Conservation (phyloP, 2,113 vertebrate species). For the Brachyhypopomus gauderio region DNA sequence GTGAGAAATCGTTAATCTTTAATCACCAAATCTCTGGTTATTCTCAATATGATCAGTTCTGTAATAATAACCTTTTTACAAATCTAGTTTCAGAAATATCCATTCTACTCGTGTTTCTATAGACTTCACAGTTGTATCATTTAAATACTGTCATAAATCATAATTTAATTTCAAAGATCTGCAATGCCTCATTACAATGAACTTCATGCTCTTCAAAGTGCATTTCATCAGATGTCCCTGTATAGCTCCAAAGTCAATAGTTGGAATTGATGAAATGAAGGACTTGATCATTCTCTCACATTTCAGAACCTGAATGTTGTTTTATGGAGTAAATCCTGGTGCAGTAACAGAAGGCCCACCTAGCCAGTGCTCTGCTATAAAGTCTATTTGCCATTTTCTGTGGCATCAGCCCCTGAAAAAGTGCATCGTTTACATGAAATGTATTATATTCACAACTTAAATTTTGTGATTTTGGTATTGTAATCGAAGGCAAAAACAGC, state of each 20-base stretch:
- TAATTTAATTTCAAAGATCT: conserved; percentile 39
- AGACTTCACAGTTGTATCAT: conserved; percentile 34
- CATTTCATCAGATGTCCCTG: conserved; percentile 65
- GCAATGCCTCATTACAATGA: conserved; percentile 46
- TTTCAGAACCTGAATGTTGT: conserved; percentile 23
- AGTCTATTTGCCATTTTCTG: conserved; percentile 38
- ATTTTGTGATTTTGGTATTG: conserved; percentile 57
- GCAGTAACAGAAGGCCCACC: conserved; percentile 38
- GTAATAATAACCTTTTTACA: conserved; percentile 20
- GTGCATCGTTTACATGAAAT: conserved; percentile 63
- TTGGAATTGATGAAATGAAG: conserved; percentile 40
- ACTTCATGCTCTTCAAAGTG: conserved; percentile 67
- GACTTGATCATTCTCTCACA: conserved; percentile 12
- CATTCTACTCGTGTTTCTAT: conserved; percentile 2
- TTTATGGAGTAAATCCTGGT: conserved; percentile 40
- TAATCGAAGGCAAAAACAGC: conserved; percentile 63
- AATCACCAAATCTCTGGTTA: background rate
- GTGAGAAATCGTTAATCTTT: conserved; percentile 8
- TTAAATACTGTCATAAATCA: conserved; percentile 39
- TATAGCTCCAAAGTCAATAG: conserved; percentile 53
- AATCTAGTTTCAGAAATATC: conserved; percentile 20
- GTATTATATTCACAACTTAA: conserved; percentile 54
- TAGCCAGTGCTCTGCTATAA: conserved; percentile 37
- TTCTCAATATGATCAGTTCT: conserved; percentile 14
- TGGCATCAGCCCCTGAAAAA: conserved; percentile 63